Evolutionary conservation across 2,888 invertebrate genomes (phyloP), one percentile per base, ranked within the genome.

Genomic region (Griposia aprilina): DNA sequence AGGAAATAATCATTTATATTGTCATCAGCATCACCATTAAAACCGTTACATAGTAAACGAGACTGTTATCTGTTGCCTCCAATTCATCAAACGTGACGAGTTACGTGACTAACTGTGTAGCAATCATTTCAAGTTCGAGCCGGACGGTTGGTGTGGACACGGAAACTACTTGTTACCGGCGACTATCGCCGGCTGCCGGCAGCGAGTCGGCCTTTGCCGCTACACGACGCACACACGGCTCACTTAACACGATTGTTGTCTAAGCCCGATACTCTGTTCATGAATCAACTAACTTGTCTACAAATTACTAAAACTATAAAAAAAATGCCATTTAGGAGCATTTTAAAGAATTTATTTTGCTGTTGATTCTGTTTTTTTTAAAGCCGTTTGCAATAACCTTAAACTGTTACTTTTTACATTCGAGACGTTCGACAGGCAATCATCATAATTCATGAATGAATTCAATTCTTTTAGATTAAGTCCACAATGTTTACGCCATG

Each of bases 101-200:
- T 87, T 89, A 86, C 86, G 80, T 87, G 76, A 88, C 81, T 71
- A 78, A 76, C 82, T 75, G 84, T 88, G 74, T 73, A 83, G 87
- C 86, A 89, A 88, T 88, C 80, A 60, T 81, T 83, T 88, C 87
- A 88, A 87, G 86, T 83, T 83, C 84, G 73, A 76, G 69, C 68
- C 45, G 74, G n/a, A 48, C 69, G 60, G 70, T 84, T 72, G 80
- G 68, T 77, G 79, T 85, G 75, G 80, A 84, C 87, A 83, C 86
- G 87, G 85, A 89, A 87, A 86, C 85, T 60, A 71, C 76, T 83
- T 50, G 86, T 86, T 83, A 80, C 82, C 80, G 81, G 82, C 59
- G 48, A 65, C 50, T 59, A 7, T 65, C 48, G 60, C 52, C 55
- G 63, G 48, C 36, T 57, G 48, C 48, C 66, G 66, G 45, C 66